These are phyloP conservation scores for Drosophila suzukii DNA, from an alignment of 1,140 invertebrate species.

Conservation along the genomic window DNA sequence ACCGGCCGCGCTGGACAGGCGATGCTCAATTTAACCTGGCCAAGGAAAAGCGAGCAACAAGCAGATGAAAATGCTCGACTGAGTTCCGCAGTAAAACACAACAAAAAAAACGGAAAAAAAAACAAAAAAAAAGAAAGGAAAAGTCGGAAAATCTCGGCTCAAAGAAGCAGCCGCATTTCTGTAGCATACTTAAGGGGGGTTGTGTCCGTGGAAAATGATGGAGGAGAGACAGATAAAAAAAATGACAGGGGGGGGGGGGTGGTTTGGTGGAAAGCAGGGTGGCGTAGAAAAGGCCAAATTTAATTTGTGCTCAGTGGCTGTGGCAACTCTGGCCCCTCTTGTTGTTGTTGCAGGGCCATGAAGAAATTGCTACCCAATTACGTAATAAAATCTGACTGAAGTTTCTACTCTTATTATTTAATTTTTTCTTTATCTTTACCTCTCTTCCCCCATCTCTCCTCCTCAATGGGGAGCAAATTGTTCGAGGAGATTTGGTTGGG, in stretches of 20 bases:
- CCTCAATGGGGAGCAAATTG: conserved; percentile 34
- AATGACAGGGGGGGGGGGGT: not conserved
- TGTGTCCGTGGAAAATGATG: conserved; percentile 12
- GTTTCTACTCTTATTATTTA: conserved; percentile 81
- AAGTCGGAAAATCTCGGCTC: conserved; percentile 36
- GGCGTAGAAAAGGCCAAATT: conserved; percentile 67
- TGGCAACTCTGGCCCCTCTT: conserved; percentile 40
- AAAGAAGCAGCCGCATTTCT: conserved; percentile 39
- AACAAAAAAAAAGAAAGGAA: not conserved
- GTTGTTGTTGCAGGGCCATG: conserved; percentile 54
- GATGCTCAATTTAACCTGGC: conserved; percentile 76
- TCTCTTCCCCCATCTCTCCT: not conserved
- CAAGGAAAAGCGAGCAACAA: conserved; percentile 24
- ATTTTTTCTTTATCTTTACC: conserved; percentile 67
- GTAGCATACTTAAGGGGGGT: conserved; percentile 51
- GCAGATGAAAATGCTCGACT: conserved; percentile 50
- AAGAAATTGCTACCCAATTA: conserved; percentile 83
- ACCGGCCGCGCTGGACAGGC: conserved; percentile 47
- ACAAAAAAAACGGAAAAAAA: not conserved
- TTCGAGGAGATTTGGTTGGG: conserved; percentile 27
- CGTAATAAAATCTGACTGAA: conserved; percentile 83
- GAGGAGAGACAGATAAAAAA: conserved; percentile 20
- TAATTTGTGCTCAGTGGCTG: conserved; percentile 76
- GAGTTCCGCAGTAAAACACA: conserved; percentile 31
- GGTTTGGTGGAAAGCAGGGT: not conserved